A percentile compares a stretch with the other conserved stretches of the same genome.
These are phyloP conservation scores for Actinopyga echinites DNA, from an alignment of 53 echinoderm and acorn worm species.

Conservation along the genomic window DNA sequence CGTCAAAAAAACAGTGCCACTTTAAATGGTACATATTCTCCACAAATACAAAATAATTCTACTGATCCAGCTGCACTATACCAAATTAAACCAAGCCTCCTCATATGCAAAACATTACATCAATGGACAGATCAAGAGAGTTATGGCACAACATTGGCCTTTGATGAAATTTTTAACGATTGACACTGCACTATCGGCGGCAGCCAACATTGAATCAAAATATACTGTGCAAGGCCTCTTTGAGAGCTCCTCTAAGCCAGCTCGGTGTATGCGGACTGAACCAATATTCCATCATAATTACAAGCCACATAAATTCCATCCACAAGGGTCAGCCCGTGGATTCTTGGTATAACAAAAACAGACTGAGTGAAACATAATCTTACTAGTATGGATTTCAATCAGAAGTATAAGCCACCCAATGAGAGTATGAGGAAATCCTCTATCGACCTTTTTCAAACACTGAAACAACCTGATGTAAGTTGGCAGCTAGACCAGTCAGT, in stretches of 20 bases:
- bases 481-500: too few relatives aligned
- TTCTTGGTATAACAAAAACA: conserved; percentile 7
- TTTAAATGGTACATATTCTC: too few relatives aligned
- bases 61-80: too few relatives aligned
- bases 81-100: too few relatives aligned
- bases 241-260: conserved; percentile 15
- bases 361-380: conserved; percentile 39
- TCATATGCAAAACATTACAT: not conserved
- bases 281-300: conserved; percentile 38
- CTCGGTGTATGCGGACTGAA: conserved; percentile 21
- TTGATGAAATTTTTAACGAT: conserved; percentile 33
- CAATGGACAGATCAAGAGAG: conserved; percentile 8
- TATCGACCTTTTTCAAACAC: too few relatives aligned
- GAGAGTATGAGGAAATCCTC: too few relatives aligned
- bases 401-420: not conserved
- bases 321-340: conserved; percentile 23
- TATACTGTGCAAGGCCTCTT: not conserved
- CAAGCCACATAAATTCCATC: conserved; percentile 30
- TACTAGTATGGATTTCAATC: conserved; percentile 22
- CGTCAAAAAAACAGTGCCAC: too few relatives aligned
- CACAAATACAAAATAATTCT: too few relatives aligned
- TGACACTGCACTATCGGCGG: not conserved
- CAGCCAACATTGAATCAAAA: too few relatives aligned
- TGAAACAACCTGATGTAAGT: too few relatives aligned
- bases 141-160: conserved; percentile 7